A percentile compares a stretch with the other conserved stretches of the same genome.
These are phyloP conservation scores for Etia nguti DNA, from an alignment of 2,113 vertebrate species.

Conservation along the genomic window DNA sequence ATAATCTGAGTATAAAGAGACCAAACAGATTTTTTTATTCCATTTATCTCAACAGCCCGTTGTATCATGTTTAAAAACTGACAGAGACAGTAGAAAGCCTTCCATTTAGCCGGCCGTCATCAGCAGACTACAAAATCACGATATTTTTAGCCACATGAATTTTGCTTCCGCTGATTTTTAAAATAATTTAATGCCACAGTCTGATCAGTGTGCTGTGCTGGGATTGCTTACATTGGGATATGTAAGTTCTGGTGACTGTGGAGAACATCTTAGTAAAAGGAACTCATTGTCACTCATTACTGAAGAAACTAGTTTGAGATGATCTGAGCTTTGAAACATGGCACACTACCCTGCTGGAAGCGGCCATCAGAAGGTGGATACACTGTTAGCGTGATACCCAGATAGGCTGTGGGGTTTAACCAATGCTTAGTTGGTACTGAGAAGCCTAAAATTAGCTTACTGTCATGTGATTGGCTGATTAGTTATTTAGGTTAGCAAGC, in stretches of 20 bases:
- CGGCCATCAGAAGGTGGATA: background rate
- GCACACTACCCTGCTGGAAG: background rate
- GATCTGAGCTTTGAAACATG: background rate
- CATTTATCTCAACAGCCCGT: background rate
- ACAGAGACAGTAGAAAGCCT: background rate
- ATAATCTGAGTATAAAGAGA: background rate
- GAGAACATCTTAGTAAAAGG: background rate
- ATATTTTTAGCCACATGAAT: accelerated
- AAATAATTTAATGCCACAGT: background rate
- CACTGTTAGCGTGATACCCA: background rate
- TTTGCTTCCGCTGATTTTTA: background rate
- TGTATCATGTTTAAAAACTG: background rate
- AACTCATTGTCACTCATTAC: background rate
- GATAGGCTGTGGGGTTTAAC: background rate
- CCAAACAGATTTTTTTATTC: background rate
- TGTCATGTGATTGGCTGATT: background rate
- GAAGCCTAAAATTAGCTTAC: background rate
- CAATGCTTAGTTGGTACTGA: background rate
- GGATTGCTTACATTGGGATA: background rate
- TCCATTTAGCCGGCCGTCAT: accelerated
- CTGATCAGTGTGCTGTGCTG: background rate
- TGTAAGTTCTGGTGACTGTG: background rate
- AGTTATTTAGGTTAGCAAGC: background rate
- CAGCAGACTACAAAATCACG: background rate
- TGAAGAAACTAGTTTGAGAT: background rate